phyloP scores from a whole-genome alignment of 2,797 vertebrate species.

The Uromys caudimaculatus region DNA sequence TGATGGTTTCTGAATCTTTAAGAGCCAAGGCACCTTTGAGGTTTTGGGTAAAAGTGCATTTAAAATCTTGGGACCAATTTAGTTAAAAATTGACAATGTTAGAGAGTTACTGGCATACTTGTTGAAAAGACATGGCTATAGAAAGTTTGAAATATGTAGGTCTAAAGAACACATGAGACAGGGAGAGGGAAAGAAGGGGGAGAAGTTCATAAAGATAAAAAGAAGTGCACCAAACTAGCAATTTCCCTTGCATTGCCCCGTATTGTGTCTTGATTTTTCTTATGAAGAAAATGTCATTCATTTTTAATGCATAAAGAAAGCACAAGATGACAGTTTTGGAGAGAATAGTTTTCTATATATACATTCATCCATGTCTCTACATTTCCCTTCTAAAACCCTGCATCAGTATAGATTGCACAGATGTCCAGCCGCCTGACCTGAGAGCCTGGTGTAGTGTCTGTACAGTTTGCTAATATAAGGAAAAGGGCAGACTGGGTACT shows the following conservation, averaged over 20 bases:
- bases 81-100: conserved; percentile 34
- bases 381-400: background rate
- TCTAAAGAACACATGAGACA: background rate
- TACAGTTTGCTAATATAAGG: conserved; percentile 45
- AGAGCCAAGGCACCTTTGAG: background rate
- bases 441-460: background rate
- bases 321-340: conserved; percentile 60
- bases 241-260: background rate
- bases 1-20: background rate
- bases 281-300: conserved; percentile 31
- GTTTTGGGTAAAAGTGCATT: conserved; percentile 31
- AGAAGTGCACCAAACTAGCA: background rate
- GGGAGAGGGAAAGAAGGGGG: background rate
- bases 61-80: background rate
- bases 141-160: background rate
- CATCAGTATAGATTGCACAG: background rate
- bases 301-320: conserved; percentile 50
- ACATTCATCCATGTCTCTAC: background rate
- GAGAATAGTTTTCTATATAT: conserved; percentile 46
- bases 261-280: background rate
- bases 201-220: background rate
- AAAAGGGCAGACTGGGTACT: conserved; percentile 20
- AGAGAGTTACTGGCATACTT: background rate
- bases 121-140: background rate
- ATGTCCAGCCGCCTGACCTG: background rate